Conservation (phyloP, 2,888 invertebrate genomes). For the Cinara cedri region DNA sequence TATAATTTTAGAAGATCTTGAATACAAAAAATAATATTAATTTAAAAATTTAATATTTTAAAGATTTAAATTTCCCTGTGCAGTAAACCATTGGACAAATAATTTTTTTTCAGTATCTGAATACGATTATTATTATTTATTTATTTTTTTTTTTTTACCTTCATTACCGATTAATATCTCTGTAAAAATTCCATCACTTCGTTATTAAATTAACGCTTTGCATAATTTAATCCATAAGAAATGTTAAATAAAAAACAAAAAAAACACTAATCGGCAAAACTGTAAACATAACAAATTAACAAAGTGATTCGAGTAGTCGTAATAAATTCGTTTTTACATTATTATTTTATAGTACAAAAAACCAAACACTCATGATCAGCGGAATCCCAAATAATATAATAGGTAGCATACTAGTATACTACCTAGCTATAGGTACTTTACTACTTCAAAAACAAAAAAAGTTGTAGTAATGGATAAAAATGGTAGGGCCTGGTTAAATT, state of each 20-base stretch:
- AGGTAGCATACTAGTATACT: too few species aligned
- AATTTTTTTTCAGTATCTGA: background rate
- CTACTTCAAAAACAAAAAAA: too few species aligned
- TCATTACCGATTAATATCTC: background rate
- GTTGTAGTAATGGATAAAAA: too few species aligned
- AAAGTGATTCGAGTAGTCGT: background rate
- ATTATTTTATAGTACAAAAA: too few species aligned
- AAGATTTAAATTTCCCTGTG: background rate
- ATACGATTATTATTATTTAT: background rate
- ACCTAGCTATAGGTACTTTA: too few species aligned
- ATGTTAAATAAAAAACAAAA: background rate
- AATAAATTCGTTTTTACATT: too few species aligned
- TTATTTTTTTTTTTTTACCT: background rate
- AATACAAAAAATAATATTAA: too few species aligned
- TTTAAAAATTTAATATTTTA: background rate
- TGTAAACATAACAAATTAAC: background rate
- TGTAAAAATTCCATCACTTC: background rate
- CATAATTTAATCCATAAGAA: background rate
- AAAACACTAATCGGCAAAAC: background rate
- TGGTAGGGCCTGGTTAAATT: too few species aligned
- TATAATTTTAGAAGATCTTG: too few species aligned
- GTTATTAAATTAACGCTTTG: background rate
- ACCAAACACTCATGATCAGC: too few species aligned
- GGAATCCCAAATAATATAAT: too few species aligned
- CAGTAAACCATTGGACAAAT: too few species aligned